Evolutionary conservation across 1,140 invertebrate genomes (phyloP).

Genomic region (Archivesica marissinica): DNA sequence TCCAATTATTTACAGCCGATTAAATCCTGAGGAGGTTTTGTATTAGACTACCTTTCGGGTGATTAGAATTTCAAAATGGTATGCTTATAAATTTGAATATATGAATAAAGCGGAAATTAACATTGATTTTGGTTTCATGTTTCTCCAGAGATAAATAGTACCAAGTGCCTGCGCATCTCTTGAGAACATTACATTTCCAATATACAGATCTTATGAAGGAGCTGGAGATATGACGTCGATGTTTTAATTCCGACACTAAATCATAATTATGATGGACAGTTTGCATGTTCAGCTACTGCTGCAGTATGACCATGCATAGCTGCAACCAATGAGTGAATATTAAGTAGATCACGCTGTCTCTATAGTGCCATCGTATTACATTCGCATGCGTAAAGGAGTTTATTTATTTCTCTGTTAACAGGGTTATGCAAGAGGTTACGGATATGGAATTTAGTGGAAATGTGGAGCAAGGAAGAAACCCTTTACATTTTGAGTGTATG

Average conservation of each 20-base stretch:
- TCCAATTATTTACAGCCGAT: conserved; percentile 15
- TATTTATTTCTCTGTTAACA: too few relatives aligned
- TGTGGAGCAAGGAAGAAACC: too few relatives aligned
- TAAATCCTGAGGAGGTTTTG: neutral
- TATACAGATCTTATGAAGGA: neutral
- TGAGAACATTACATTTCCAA: conserved; percentile 22
- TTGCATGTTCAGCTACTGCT: neutral
- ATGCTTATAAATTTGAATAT: conserved; percentile 11
- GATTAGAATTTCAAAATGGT: conserved; percentile 20
- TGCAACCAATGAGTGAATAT: too few relatives aligned
- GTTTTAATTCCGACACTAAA: neutral
- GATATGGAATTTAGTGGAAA: too few relatives aligned
- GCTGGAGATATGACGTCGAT: neutral
- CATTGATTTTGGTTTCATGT: neutral
- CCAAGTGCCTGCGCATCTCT: neutral
- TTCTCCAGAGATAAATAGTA: neutral
- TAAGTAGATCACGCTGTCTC: too few relatives aligned
- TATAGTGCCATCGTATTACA: too few relatives aligned
- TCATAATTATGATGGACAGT: neutral
- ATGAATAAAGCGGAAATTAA: conserved; percentile 17
- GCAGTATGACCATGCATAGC: too few relatives aligned
- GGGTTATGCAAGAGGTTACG: too few relatives aligned
- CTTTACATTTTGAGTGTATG: too few relatives aligned
- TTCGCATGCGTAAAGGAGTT: too few relatives aligned
- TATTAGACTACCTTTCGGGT: neutral